Evolutionary conservation across 1,140 invertebrate species (phyloP).

Genomic region (Mamestra configurata): DNA sequence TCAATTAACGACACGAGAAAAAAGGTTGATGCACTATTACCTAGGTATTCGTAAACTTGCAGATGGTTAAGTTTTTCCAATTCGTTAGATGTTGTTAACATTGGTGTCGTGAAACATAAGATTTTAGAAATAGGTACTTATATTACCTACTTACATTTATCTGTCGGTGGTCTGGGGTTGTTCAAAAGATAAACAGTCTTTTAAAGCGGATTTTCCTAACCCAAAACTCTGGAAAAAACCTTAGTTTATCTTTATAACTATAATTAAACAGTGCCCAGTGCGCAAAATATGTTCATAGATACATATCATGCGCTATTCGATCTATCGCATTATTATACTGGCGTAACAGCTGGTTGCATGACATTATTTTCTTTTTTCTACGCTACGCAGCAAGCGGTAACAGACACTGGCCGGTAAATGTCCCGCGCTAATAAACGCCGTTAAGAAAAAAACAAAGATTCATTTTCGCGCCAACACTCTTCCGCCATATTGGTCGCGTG

Average conservation of each 20-base stretch:
- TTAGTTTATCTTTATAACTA: no score
- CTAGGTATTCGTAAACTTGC: background rate
- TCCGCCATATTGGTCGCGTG: conserved; percentile 50
- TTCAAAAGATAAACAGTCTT: no score
- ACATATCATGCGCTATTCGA: conserved; percentile 30
- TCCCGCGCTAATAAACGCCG: conserved; percentile 49
- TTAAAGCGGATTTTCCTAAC: no score
- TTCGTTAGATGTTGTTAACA: background rate
- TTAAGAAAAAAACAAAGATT: conserved; percentile 51
- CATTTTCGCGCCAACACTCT: conserved; percentile 49
- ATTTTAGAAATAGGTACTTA: no score
- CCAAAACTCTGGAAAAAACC: no score
- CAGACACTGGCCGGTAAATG: conserved; percentile 53
- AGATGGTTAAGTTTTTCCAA: background rate
- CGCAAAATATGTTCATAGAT: conserved; percentile 6
- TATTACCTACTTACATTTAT: no score
- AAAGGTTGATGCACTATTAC: background rate
- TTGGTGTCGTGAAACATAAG: no score
- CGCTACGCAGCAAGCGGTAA: conserved; percentile 37
- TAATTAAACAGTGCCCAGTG: background rate
- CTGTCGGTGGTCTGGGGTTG: no score
- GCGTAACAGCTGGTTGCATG: conserved; percentile 47
- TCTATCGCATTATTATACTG: conserved; percentile 45
- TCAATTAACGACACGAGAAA: background rate
- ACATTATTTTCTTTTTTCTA: conserved; percentile 51